Evolutionary conservation across 2,888 invertebrate species (phyloP), one percentile per base, ranked within the genome.

Genomic region (Busseola fusca): DNA sequence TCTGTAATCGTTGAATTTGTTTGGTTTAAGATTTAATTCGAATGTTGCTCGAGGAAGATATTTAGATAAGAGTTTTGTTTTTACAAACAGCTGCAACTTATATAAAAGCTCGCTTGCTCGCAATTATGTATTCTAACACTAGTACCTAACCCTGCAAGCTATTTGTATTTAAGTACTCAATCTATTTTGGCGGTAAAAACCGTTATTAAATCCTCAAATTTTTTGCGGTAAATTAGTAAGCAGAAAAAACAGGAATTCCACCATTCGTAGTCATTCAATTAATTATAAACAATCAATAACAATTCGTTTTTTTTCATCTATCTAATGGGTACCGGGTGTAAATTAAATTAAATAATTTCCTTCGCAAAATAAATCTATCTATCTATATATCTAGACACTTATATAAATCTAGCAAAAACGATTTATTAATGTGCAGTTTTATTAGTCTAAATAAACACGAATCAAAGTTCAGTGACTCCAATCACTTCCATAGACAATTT

Each of bases 401-500:
- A 81, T 71, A 60, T 37, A 81, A 71, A 78, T 78, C 18, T 7
- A 52, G 37, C 57, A 37, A 50, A 69, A 69, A 54, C 59, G 60
- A 78, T 81, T 78, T 78, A 78, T 66, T 34, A 34, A 40, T 12
- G 52, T 65, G 56, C 65, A 64, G 52, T 58, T 58, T 63, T 5
- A 48, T 56, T 54, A 58, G 78, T 72, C 57, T 37, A n/a, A 72
- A 65, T 76, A 72, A 72, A 69, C 57, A 37, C 58, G 30, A 45
- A 27, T 10, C 59, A 48, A 68, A 78, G 83, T 82, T 83, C 85
- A 83, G 7, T 77, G 83, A 83, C 83, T 52, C 42, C 59, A 72
- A 59, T 73, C 59, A 78, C 25, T 65, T 50, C 40, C 59, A 78
- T 40, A 74, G 79, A 72, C 50, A 74, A 78, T 56, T 27, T 42